phyloP scores from a whole-genome alignment of 2,113 vertebrate species.

The Bubo bubo region DNA sequence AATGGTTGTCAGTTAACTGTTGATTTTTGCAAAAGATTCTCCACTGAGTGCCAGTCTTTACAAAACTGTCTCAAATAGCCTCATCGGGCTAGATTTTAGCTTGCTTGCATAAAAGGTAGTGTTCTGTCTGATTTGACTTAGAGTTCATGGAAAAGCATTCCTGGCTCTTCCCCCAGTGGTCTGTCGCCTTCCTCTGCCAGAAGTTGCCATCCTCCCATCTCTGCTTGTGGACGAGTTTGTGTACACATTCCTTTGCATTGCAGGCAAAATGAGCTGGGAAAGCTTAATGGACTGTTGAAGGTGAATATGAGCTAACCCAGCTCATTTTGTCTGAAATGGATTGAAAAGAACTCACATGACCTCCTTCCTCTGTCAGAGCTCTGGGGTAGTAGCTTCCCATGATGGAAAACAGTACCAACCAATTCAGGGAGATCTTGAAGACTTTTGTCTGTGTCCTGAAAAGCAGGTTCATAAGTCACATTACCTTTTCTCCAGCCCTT shows the following conservation, averaged over 20 bases:
- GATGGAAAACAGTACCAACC: slow-evolving; percentile 3
- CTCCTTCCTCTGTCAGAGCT: background rate
- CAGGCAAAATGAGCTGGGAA: background rate
- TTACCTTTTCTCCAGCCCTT: slow-evolving; percentile 27
- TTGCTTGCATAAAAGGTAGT: background rate
- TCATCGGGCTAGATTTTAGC: background rate
- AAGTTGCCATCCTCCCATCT: background rate
- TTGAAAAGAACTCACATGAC: background rate
- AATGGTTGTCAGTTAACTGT: background rate
- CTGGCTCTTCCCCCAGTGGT: background rate
- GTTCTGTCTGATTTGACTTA: background rate
- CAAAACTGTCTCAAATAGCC: background rate
- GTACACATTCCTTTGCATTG: background rate
- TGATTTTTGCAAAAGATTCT: background rate
- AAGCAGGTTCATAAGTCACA: slow-evolving; percentile 33
- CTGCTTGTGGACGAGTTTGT: background rate
- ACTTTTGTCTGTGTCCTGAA: slow-evolving; percentile 25
- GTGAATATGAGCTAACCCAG: slow-evolving; percentile 13
- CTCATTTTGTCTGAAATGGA: slow-evolving; percentile 16
- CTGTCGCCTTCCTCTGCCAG: background rate
- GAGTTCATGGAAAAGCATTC: background rate
- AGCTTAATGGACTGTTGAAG: slow-evolving; percentile 25
- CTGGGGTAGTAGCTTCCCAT: background rate
- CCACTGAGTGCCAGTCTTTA: background rate
- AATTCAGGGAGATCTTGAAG: background rate